These are phyloP conservation scores for Brachirus orientalis DNA, from an alignment of 2,113 vertebrate genomes.

Conservation along the genomic window DNA sequence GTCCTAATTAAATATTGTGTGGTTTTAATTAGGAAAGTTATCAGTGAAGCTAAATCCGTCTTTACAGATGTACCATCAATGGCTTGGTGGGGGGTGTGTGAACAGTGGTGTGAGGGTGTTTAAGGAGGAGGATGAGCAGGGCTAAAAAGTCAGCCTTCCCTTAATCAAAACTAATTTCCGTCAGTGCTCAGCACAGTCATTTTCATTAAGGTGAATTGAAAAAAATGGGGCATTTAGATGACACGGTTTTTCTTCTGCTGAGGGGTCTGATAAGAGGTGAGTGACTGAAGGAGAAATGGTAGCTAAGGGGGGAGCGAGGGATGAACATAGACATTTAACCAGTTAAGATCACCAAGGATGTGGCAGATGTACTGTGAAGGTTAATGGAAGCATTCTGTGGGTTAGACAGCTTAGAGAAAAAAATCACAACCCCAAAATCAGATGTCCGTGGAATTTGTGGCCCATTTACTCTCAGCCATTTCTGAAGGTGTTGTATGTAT, in stretches of 20 bases:
- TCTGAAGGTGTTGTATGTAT: too few relatives aligned
- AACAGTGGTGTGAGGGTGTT: background rate
- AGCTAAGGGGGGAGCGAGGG: background rate
- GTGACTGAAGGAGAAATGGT: background rate
- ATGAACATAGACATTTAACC: background rate
- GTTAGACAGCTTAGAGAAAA: too few relatives aligned
- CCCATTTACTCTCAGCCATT: too few relatives aligned
- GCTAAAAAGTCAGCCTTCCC: constrained; percentile 51
- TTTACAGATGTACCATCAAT: constrained; percentile 67
- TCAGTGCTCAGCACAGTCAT: constrained; percentile 65
- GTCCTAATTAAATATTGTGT: constrained; percentile 80
- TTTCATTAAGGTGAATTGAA: constrained; percentile 70
- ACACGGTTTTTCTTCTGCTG: constrained; percentile 53
- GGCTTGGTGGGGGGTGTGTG: constrained; percentile 27
- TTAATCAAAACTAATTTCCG: constrained; percentile 72
- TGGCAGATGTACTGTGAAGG: too few relatives aligned
- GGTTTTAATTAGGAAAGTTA: constrained; percentile 80
- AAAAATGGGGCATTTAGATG: constrained; percentile 64
- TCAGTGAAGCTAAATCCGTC: constrained; percentile 74
- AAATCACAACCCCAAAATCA: too few relatives aligned
- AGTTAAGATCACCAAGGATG: background rate
- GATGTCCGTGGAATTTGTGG: too few relatives aligned
- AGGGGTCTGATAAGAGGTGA: constrained; percentile 19
- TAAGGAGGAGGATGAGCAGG: background rate
- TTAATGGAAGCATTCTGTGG: too few relatives aligned